Conservation (phyloP, 2,888 invertebrate species). For the Dichetophora obliterata region DNA sequence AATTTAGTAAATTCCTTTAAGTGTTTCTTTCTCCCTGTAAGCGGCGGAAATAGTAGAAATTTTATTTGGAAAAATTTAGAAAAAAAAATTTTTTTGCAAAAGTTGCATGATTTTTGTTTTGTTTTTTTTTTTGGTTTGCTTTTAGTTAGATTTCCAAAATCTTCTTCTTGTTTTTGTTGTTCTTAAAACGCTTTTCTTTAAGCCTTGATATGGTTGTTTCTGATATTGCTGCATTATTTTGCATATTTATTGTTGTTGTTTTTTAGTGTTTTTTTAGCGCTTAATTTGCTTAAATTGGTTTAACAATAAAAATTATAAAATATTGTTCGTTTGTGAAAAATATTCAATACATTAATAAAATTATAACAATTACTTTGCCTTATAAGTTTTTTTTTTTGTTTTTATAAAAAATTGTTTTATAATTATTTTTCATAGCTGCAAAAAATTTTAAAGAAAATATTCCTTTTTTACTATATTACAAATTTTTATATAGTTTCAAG, state of each 20-base stretch:
- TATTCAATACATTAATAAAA: conserved; percentile 14
- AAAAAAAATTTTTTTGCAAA: neutral
- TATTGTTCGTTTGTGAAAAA: conserved; percentile 25
- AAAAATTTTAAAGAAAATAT: conserved; percentile 21
- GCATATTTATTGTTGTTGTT: conserved; percentile 23
- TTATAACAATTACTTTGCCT: neutral
- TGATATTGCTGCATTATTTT: conserved; percentile 51
- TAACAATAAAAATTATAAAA: conserved; percentile 14
- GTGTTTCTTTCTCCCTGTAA: conserved; percentile 28
- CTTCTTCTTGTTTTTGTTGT: neutral
- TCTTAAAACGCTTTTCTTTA: conserved; percentile 18
- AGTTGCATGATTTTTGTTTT: neutral
- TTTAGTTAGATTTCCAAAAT: conserved; percentile 10
- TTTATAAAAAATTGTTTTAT: conserved; percentile 27
- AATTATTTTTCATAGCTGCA: conserved; percentile 30
- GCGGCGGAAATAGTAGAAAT: neutral
- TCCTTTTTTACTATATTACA: conserved; percentile 16
- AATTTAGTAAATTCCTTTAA: neutral
- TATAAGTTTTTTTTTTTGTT: neutral
- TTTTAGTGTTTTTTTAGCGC: conserved; percentile 40
- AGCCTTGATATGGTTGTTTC: conserved; percentile 53
- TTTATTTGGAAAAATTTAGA: neutral
- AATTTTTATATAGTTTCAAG: conserved; percentile 6
- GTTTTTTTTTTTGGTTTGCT: neutral
- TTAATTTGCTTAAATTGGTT: conserved; percentile 16